Evolutionary conservation across 2,888 invertebrate genomes (phyloP), one percentile per base, ranked within the genome.

Genomic region (Acholoe squamosa): DNA sequence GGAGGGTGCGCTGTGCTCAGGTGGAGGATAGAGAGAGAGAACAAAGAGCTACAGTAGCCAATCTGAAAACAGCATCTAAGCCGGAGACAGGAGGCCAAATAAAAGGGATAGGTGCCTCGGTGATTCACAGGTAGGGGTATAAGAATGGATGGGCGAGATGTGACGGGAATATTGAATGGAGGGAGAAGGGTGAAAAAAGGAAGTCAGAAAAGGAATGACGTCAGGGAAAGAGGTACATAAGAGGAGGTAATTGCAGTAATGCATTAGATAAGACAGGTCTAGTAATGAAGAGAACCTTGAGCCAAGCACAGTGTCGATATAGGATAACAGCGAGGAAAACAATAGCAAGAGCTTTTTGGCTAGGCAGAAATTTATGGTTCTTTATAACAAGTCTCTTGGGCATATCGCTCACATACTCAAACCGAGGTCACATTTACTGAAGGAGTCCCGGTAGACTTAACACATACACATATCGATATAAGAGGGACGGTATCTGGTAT

Each of bases 1-100:
- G 43, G 43, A 43, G 43, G 43, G 43, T 43, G 61, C 76, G 71
- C 16, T 7, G 76, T 19, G 34, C 33, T 34, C 80, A 80, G 80
- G 80, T 80, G 80, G 80, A 22, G 31, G 22, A 19, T n/a, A 0
- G 80, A 43, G 16, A 19, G n/a, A n/a, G 16, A 19, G 43, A 10
- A 80, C 80, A 80, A 80, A 80, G 80, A 80, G 19, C 22, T 34
- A 22, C 34, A 19, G 80, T 14, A 80, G 80, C 80, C 80, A 80
- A 80, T 80, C 80, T 14, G 33, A 43, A 43, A 43, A 33, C 80
- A 25, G 80, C 80, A 16, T 3, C 76, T 31, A 25, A 31, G 34
- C 80, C 80, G 80, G 33, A 19, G 19, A 80, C 34, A 43, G 80
- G 33, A 43, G 43, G 43, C 43, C 43, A 3, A 43, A 10, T 43